Base-by-base conservation (phyloP, 2,113 vertebrate genomes). In the Toxotes chatareus region DNA sequence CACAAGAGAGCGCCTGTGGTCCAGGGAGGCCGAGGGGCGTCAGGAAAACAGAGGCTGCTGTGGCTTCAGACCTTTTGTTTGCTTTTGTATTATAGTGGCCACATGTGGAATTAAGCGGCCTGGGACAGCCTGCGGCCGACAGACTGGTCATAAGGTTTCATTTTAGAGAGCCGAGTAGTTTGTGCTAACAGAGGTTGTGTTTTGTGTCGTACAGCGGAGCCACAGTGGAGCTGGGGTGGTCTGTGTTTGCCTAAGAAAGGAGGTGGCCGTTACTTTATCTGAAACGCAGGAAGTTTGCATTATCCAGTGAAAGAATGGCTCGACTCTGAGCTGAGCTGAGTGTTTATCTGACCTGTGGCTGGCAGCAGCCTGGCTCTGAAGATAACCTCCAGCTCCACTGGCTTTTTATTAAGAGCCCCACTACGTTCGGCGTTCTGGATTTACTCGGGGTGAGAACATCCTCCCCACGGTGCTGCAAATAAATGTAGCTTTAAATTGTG, bases 61-160 rank as follows among this genome's bases (percentile, higher is more conserved):
- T 16, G 62, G 81, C 27, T 80, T 85, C 78, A 66, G 40, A 61
- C 67, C 38, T 79, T 89, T 87, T 82, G 78, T 86, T 79, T 83
- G 68, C 88, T 87, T 86, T 78, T 27, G 31, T 27, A 56, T 80
- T 51, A 23, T 44, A 19, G 51, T 23, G 55, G 62, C 80, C 66
- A 42, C 67, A 82, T 31, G 32, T 82, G 78, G 31, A 84, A 19
- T 76, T 14, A 59, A 76, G 62, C 64, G 3, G 76, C 68, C 82
- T 63, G 76, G 19, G 46, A 49, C 42, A 7, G 21, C 34, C 21
- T 23, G 60, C 34, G 75, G 17, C 68, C 9, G 16, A 9, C 44
- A 73, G 34, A 17, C 47, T 1, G 59, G 17, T 67, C 65, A 17
- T 32, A 46, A 64, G 69, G 60, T 71, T 86, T 73, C 12, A 65